Base-by-base conservation (phyloP, 2,113 vertebrate genomes). In the Rhinolophus ferrumequinum region DNA sequence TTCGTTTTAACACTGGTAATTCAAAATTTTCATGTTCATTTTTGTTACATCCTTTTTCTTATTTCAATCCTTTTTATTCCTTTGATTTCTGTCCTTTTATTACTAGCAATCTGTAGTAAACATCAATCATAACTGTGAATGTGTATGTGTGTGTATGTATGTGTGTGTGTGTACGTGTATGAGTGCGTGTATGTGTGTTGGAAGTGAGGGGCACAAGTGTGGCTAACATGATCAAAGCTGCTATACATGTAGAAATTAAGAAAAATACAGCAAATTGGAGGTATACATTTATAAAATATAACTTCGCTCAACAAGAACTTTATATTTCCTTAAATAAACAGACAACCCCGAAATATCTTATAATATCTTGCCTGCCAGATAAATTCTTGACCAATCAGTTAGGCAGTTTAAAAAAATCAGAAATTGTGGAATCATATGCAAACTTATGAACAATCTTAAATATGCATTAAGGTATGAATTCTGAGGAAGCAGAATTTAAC, bases 1-100 rank as follows among this genome's bases (percentile, higher is more conserved):
- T 85, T 75, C 75, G 18, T 70, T 96, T 97, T 94, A 96, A 94
- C n/a, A 44, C 30, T 93, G 30, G 33, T 47, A 35, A 75, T 35
- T 95, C n/a, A 83, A 56, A 79, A 70, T 69, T 76, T 86, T 88
- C 33, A 38, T 38, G 13, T 79, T 93, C 18, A 72, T 75, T 86
- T 88, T 91, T 64, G 88, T 79, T 38, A 35, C 1, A 16, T 80
- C 19, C 3, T 70, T 85, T 80, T 89, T 69, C 77, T 83, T 90
- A 67, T 22, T 79, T 4, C 35, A 70, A 28, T 82, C 4, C 8
- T 62, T 90, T 52, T 56, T 19, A 66, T 30, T 54, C 11, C 19
- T 14, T 85, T 96, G 69, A 58, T 80, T 82, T 1, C 12, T 38
- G 10, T 67, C 15, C 7, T 89, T 96, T 64, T 80, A n/a, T 67